Percentiles rank a stretch among this genome's conserved stretches.
Evolutionary conservation across 2,888 invertebrate genomes (phyloP).

Genomic region (Scaptomyza caliginosa): DNA sequence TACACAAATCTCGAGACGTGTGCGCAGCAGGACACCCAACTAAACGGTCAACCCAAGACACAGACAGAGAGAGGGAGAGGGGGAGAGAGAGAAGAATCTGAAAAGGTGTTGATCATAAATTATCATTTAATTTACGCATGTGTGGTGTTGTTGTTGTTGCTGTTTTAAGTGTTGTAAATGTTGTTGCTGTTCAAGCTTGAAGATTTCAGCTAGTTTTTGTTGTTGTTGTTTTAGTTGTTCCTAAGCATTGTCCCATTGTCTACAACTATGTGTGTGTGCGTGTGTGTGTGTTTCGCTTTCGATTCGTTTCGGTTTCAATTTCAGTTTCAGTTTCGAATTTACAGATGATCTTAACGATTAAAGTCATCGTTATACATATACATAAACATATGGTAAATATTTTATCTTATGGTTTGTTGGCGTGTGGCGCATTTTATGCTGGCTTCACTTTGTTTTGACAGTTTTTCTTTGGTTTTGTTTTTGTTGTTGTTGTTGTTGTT

Average conservation of each 20-base stretch:
- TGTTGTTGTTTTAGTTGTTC: conserved; percentile 29
- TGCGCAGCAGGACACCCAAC: conserved; percentile 79
- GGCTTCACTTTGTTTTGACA: conserved; percentile 70
- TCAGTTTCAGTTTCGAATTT: conserved; percentile 2
- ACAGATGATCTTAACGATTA: conserved; percentile 65
- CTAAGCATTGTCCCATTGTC: conserved; percentile 69
- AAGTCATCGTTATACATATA: conserved; percentile 22
- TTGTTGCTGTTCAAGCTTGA: conserved; percentile 11
- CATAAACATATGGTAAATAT: conserved; percentile 56
- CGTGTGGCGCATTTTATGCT: conserved; percentile 73
- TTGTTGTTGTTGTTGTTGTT: conserved; percentile 5
- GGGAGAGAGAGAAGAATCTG: conserved; percentile 59
- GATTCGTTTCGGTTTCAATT: conserved; percentile 25
- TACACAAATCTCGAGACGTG: conserved; percentile 79
- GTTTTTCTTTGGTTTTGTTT: conserved; percentile 36
- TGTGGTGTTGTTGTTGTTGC: conserved; percentile 62
- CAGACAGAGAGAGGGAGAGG: background rate
- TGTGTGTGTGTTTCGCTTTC: conserved; percentile 59
- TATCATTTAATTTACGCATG: conserved; percentile 82
- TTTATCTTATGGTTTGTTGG: conserved; percentile 64
- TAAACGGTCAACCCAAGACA: conserved; percentile 60
- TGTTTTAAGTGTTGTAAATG: conserved; percentile 10
- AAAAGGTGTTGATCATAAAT: conserved; percentile 84
- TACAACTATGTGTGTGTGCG: no score
- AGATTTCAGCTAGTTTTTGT: conserved; percentile 34